phyloP scores from a whole-genome alignment of 2,113 vertebrate species.

The Chaetura pelagica region DNA sequence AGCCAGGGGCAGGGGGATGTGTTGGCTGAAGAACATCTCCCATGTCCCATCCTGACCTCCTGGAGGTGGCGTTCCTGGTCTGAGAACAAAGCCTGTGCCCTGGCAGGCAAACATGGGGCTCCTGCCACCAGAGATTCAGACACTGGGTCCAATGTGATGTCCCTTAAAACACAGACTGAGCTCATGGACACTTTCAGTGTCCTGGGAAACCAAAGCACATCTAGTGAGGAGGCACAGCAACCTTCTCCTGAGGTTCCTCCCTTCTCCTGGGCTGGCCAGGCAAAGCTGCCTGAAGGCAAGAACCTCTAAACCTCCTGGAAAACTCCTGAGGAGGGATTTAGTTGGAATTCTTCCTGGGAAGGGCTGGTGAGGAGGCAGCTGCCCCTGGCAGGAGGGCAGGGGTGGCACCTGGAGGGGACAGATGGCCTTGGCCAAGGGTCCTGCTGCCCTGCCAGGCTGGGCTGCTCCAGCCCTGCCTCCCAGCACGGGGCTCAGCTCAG shows the following conservation, averaged over 20 bases:
- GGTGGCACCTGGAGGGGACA: background rate
- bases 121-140: background rate
- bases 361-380: rapidly evolving
- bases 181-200: background rate
- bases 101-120: background rate
- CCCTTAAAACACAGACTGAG: background rate
- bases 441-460: background rate
- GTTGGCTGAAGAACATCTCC: background rate
- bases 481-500: rapidly evolving
- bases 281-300: background rate
- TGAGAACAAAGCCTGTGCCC: background rate
- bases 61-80: background rate
- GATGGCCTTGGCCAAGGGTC: background rate
- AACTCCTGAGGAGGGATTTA: background rate
- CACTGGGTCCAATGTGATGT: background rate
- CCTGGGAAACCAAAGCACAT: background rate
- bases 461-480: background rate
- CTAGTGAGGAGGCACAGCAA: rapidly evolving
- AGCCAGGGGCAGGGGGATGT: rapidly evolving
- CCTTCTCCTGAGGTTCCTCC: background rate
- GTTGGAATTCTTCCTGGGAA: background rate
- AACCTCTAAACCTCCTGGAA: background rate
- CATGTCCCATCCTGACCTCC: background rate
- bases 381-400: background rate
- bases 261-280: background rate